Base-by-base conservation (phyloP, 2,113 vertebrate species). In the Ardeotis arabs region DNA sequence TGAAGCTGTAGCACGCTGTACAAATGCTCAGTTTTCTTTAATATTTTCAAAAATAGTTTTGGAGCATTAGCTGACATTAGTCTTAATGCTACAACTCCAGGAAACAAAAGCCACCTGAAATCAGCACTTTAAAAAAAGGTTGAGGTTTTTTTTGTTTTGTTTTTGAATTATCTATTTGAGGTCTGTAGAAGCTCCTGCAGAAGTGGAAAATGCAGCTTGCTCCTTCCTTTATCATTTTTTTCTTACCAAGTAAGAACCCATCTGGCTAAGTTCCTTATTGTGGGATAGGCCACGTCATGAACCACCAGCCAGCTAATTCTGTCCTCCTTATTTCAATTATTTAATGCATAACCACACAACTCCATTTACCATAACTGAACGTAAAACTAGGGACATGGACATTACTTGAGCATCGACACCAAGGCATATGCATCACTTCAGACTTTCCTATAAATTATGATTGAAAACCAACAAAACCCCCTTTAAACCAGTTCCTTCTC, bases 41-140 rank as follows among this genome's bases (percentile, higher is more conserved):
- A 8, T 31, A 88, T 13, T 66, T 76, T 45, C 37, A 63, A 82
- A 93, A 95, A 87, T n/a, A 73, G 52, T 89, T 96, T 84, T 90
- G n/a, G 83, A 98, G 95, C 76, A 78, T 94, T 81, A 87, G 27
- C 69, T 95, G 80, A 94, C 94, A 97, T 74, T 79, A 41, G 63
- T 88, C 56, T 92, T 93, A 96, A 91, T 96, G 90, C 76, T 96
- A 88, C 93, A 95, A 58, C 75, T 93, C 80, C 94, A 94, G 94
- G 94, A 96, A 97, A 91, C 76, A 97, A 95, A 96, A 97, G 76
- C 67, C 95, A 94, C 87, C 84, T 89, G 84, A 97, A 97, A 89
- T 95, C 52, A 95, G 72, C 84, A 95, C 85, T 94, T 88, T 18
- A 77, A 93, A 96, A 95, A 95, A 95, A 50, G 15, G 12, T 24